Percentiles rank a stretch among this genome's conserved stretches.
Conservation (phyloP, 2,113 vertebrate genomes). For the Thalassarche chlororhynchos region DNA sequence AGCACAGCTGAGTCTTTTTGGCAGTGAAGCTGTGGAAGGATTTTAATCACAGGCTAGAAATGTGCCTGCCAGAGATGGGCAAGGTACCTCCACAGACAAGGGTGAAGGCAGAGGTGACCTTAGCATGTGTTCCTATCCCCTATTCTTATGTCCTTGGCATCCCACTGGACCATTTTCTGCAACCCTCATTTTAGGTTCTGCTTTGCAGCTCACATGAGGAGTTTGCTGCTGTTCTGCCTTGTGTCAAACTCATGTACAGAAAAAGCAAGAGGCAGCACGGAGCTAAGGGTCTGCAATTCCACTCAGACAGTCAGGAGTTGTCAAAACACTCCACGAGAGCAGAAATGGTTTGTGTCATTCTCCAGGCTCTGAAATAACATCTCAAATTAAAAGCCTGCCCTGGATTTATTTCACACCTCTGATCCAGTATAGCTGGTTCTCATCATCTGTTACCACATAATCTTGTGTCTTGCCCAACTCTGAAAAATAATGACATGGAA, state of each 20-base stretch:
- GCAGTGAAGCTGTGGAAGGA: background rate
- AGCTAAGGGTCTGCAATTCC: background rate
- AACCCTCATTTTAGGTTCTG: background rate
- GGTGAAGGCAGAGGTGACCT: background rate
- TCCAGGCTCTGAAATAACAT: background rate
- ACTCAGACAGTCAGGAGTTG: background rate
- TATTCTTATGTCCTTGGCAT: background rate
- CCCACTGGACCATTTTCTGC: background rate
- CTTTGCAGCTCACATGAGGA: background rate
- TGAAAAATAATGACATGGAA: background rate
- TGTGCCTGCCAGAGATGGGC: background rate
- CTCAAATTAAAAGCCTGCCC: background rate
- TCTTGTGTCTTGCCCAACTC: conserved; percentile 8
- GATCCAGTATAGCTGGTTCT: background rate
- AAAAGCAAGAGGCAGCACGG: background rate
- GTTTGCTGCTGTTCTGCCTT: background rate
- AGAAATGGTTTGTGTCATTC: background rate
- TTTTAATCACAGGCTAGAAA: background rate
- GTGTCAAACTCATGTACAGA: background rate
- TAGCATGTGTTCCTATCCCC: background rate
- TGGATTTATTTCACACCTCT: conserved; percentile 25
- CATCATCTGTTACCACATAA: conserved; percentile 20
- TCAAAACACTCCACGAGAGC: background rate
- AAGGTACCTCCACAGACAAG: background rate
- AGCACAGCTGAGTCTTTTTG: background rate